Evolutionary conservation across 2,113 vertebrate species (phyloP), one percentile per base, ranked within the genome.

Genomic region (Tetrax tetrax): DNA sequence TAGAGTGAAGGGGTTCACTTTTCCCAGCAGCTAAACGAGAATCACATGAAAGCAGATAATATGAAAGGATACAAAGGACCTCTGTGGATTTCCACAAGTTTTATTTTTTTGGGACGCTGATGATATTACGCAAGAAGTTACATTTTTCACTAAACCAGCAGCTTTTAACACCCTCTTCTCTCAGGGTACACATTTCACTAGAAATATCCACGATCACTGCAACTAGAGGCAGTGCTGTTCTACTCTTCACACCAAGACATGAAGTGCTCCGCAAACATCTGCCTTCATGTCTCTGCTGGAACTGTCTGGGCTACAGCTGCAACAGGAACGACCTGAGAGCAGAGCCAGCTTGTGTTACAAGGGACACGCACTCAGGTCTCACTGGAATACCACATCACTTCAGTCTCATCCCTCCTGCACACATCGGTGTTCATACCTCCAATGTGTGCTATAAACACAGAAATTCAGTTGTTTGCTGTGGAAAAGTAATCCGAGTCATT

Each of bases 281-380:
- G 59, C 7, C 23, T 15, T 76, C 51, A 24, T 48, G 41, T 16
- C n/a, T 37, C n/a, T 68, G 28, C 41, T 17, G 47, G 14, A 88
- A 27, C 37, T 25, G 6, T 5, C 14, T 65, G 19, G 65, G 64
- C 24, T 65, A 48, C 10, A 70, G n/a, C 25, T 33, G 14, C 9
- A 33, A 51, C 38, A 43, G n/a, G 11, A 63, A 33, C 7, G 3
- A 23, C 15, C 5, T 2, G 7, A 20, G 14, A 83, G 54, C 17
- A 77, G 33, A 80, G 29, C 6, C 71, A 85, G 33, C 9, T 31
- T 23, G 9, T 22, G 57, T 48, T 12, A 54, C 33, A 68, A 54
- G 28, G 29, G 6, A 59, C 37, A 31, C 0, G 1, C 7, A 1
- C n/a, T 53, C n/a, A 13, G 38, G 23, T 47, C 61, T 43, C 68